Base-by-base conservation (phyloP, 1,140 invertebrate species). In the Eufriesea mexicana region DNA sequence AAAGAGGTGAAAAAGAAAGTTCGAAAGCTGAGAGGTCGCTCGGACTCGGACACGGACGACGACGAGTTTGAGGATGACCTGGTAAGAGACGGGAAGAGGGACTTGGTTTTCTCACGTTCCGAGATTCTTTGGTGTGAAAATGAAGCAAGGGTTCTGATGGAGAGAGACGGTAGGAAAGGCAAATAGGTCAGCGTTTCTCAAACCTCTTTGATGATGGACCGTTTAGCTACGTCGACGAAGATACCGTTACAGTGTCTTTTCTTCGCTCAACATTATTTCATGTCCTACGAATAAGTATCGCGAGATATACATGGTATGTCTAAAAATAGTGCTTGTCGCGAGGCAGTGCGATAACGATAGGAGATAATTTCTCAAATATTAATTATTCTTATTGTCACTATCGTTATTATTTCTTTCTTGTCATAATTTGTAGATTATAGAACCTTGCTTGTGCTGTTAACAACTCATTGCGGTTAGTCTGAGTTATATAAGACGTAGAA, bases 1-100 rank as follows among this genome's bases (percentile, higher is more conserved):
- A 94, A 93, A 85, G 92, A 94, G 80, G 91, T 94, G 81, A 94
- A 93, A 92, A 94, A 93, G 90, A 94, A 94, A 92, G 93, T 94
- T 87, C 94, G 94, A 89, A 94, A 93, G 86, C 88, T 94, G 86
- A 90, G 92, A 91, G 93, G 94, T 84, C 93, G 57, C 80, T 93
- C 93, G 61, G 93, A 94, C 82, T 94, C 93, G 23, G 93, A 94
- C 67, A 90, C 91, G 23, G 93, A 94, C 76, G 93, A 92, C 78
- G 91, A 93, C 80, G 92, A 94, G 62, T 93, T 89, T 62, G 92
- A 94, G 28, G 91, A 92, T 70, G 91, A 92, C 59, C 88, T 94
- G 93, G 94, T 94, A 94, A 94, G 93, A 82, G 54, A 45, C 35
- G 55, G 25, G 70, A 61, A n/a, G 25, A 47, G 57, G 28, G 59